A percentile compares a stretch with the other conserved stretches of the same genome.
Evolutionary conservation across 2,888 invertebrate species (phyloP).

Genomic region (Helobdella robusta): DNA sequence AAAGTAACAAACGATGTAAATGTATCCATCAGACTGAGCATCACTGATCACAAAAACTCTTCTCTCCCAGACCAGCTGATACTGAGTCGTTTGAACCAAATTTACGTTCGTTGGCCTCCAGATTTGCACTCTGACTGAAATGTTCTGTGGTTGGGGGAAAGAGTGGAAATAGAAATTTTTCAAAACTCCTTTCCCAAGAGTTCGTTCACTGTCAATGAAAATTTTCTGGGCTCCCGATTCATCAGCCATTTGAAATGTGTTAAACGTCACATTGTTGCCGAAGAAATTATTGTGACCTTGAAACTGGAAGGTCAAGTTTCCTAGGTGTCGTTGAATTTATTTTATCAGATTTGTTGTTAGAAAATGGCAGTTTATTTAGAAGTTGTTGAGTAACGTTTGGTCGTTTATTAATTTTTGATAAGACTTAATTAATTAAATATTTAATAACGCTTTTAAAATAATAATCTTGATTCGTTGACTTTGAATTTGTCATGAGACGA

Average conservation of each 20-base stretch:
- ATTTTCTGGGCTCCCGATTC: not conserved
- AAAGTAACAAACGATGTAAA: slow-evolving; percentile 13
- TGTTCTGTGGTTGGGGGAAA: not conserved
- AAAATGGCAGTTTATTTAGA: too few species aligned
- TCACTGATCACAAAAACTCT: not conserved
- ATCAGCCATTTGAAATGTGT: not conserved
- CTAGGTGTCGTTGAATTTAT: not conserved
- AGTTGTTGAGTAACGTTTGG: too few species aligned
- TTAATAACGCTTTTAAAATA: too few species aligned
- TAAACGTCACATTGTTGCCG: slow-evolving; percentile 23
- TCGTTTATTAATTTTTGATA: too few species aligned
- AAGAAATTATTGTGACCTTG: not conserved
- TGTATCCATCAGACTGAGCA: not conserved
- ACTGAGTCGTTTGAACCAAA: not conserved
- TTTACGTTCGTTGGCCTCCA: slow-evolving; percentile 4
- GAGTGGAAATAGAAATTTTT: slow-evolving; percentile 15
- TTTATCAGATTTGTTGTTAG: too few species aligned
- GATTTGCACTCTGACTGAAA: slow-evolving; percentile 12
- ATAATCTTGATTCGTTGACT: too few species aligned
- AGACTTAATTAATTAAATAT: too few species aligned
- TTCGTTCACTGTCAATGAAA: slow-evolving; percentile 10
- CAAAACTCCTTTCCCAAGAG: not conserved
- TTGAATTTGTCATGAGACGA: too few species aligned
- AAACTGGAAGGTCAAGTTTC: not conserved
- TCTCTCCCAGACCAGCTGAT: slow-evolving; percentile 15